Percentiles rank a stretch among this genome's conserved stretches.
phyloP scores from a whole-genome alignment of 2,888 invertebrate species.

The Archips xylosteana region DNA sequence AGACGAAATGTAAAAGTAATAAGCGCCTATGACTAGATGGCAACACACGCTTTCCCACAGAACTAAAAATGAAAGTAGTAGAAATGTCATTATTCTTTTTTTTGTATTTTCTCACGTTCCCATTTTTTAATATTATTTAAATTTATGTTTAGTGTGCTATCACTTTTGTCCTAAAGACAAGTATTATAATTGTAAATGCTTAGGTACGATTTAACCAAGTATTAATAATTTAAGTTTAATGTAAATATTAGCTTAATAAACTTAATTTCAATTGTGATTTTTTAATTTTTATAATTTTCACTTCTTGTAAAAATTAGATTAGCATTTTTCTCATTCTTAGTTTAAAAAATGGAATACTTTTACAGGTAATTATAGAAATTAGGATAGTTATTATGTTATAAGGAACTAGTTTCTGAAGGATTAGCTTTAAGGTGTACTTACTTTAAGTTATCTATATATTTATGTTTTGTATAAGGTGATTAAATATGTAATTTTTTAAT shows the following conservation, averaged over 20 bases:
- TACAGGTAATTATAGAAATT: not conserved
- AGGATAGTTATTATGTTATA: not conserved
- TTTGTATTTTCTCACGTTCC: too few species aligned
- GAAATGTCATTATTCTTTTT: too few species aligned
- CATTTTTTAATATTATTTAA: not conserved
- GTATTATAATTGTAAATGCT: slow-evolving; percentile 44
- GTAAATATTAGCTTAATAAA: slow-evolving; percentile 56
- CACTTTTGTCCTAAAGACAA: slow-evolving; percentile 40
- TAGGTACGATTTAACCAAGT: slow-evolving; percentile 52
- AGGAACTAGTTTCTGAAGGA: slow-evolving; percentile 3
- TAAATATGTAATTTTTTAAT: slow-evolving; percentile 18
- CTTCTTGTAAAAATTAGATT: not conserved
- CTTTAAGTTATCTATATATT: slow-evolving; percentile 27
- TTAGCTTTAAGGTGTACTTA: not conserved
- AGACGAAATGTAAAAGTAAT: too few species aligned
- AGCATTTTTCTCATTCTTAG: not conserved
- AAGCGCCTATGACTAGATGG: too few species aligned
- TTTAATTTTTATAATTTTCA: slow-evolving; percentile 10
- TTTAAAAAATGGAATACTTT: not conserved
- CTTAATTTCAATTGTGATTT: slow-evolving; percentile 23
- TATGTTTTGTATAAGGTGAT: slow-evolving; percentile 25
- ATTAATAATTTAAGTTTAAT: slow-evolving; percentile 50
- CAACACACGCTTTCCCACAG: too few species aligned
- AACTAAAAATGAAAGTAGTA: too few species aligned
- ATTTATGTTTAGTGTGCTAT: slow-evolving; percentile 13